phyloP scores from a whole-genome alignment of 1,140 invertebrate species.

The Drosophila pandora region DNA sequence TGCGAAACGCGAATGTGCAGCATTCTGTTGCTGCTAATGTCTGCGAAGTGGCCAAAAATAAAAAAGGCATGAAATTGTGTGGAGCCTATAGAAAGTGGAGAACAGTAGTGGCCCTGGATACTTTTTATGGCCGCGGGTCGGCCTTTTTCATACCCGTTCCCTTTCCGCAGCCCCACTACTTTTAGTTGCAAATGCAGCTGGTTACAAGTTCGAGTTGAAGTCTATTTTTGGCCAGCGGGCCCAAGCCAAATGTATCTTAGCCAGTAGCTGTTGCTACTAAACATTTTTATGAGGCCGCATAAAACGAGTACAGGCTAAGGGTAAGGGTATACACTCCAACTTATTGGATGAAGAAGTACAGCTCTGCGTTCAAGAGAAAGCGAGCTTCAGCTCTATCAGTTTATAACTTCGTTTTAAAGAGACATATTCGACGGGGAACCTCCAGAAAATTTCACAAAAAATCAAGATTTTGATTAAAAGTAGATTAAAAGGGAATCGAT shows the following conservation, averaged over 20 bases:
- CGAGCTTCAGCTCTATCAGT: too few species aligned
- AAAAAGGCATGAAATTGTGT: slow-evolving; percentile 69
- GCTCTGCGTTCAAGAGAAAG: too few species aligned
- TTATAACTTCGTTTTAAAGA: too few species aligned
- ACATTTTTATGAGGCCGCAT: background rate
- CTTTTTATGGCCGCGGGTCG: slow-evolving; percentile 70
- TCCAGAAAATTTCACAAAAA: too few species aligned
- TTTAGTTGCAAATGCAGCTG: slow-evolving; percentile 4
- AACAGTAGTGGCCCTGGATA: slow-evolving; percentile 43
- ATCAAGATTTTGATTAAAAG: too few species aligned
- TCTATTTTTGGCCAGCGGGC: background rate
- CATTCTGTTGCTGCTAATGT: slow-evolving; percentile 17
- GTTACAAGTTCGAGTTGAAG: slow-evolving; percentile 1
- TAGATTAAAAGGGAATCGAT: too few species aligned
- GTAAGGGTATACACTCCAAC: background rate
- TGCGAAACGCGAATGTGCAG: slow-evolving; percentile 64
- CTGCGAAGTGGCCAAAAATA: slow-evolving; percentile 51
- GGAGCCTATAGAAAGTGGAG: slow-evolving; percentile 42
- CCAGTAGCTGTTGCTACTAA: background rate
- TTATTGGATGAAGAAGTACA: too few species aligned
- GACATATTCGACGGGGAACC: too few species aligned
- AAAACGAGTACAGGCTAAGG: background rate
- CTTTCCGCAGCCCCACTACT: background rate
- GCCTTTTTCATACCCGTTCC: slow-evolving; percentile 54
- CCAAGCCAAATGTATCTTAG: background rate